Conservation (phyloP, 2,113 vertebrate genomes). For the Cavia aperea region DNA sequence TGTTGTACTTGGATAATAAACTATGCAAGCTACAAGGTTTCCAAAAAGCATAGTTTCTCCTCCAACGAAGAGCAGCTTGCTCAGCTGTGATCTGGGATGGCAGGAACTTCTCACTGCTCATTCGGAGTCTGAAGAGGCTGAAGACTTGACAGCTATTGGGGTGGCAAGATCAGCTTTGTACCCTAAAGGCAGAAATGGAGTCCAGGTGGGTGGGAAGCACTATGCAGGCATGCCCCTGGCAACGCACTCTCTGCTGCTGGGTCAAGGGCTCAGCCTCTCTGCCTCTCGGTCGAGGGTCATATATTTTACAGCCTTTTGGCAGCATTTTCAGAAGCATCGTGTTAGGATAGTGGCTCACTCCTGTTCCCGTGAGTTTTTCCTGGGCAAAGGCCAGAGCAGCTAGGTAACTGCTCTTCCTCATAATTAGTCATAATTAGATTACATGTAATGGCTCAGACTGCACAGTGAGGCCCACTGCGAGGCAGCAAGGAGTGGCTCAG, state of each 20-base stretch:
- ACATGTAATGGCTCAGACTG: neutral
- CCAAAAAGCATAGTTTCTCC: constrained; percentile 62
- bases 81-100: constrained; percentile 49
- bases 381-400: neutral
- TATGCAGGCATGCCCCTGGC: neutral
- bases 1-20: constrained; percentile 63
- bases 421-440: constrained; percentile 47
- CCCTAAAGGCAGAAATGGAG: constrained; percentile 50
- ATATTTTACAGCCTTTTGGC: neutral
- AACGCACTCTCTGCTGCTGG: neutral
- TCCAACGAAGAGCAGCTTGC: constrained; percentile 51
- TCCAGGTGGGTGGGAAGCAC: constrained; percentile 26
- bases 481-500: constrained; percentile 31
- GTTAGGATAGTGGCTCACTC: neutral
- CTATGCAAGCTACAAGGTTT: constrained; percentile 64
- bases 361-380: neutral
- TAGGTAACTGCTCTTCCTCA: constrained; percentile 34
- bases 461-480: accelerated
- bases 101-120: constrained; percentile 41
- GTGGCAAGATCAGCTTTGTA: constrained; percentile 45
- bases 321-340: constrained; percentile 8
- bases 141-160: constrained; percentile 51
- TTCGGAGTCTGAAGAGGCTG: neutral
- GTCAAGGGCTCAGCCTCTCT: neutral
- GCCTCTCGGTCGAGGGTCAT: neutral